Conservation (phyloP, 2,113 vertebrate genomes). For the Carlito syrichta region DNA sequence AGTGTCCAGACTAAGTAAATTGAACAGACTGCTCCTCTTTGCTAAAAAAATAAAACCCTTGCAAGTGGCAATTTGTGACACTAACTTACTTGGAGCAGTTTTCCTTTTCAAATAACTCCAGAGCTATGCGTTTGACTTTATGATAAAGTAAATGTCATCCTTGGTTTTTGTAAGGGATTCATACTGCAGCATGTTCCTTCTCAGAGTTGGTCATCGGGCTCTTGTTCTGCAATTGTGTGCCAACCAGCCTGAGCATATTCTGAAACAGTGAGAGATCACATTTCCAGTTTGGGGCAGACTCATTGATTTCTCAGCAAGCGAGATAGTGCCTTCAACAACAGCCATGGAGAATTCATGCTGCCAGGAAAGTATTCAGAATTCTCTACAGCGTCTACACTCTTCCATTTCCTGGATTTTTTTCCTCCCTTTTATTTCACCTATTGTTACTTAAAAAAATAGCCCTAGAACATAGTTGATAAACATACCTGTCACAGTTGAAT, state of each 20-base stretch:
- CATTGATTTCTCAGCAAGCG: background rate
- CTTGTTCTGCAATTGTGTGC: background rate
- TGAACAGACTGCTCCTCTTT: constrained; percentile 40
- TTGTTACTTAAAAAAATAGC: background rate
- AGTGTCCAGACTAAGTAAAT: constrained; percentile 47
- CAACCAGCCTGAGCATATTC: background rate
- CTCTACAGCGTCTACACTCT: background rate
- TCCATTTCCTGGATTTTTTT: background rate
- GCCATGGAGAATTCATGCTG: background rate
- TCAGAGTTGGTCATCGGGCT: background rate
- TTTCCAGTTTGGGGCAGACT: background rate
- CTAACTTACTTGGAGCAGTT: background rate
- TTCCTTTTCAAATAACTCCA: background rate
- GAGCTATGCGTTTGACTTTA: background rate
- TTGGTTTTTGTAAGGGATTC: background rate
- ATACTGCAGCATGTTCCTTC: background rate
- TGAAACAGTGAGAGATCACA: background rate
- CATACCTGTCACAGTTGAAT: background rate
- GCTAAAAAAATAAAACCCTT: constrained; percentile 47
- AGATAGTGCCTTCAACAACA: background rate
- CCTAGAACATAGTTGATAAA: background rate
- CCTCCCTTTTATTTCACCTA: background rate
- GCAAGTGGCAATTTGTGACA: background rate
- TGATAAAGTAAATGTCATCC: background rate
- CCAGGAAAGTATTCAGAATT: background rate